Conservation (phyloP, 2,888 invertebrate genomes). For the Dastarcus helophoroides region DNA sequence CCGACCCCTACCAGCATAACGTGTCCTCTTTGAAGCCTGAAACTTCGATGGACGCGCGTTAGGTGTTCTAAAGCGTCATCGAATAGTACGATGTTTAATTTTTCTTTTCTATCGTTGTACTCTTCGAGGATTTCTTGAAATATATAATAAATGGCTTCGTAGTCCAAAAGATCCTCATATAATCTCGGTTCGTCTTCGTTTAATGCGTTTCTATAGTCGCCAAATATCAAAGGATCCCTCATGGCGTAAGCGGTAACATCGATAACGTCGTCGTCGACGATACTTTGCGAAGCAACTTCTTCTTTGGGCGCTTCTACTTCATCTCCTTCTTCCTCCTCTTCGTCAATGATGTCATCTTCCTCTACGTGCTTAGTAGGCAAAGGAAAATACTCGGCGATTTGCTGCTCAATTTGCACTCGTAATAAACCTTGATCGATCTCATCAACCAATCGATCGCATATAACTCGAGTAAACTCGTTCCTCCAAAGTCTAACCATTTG, state of each 20-base stretch:
- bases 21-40: constrained; percentile 76
- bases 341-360: constrained; percentile 10
- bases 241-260: constrained; percentile 54
- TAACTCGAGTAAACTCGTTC: constrained; percentile 78
- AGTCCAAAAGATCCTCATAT: constrained; percentile 85
- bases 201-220: constrained; percentile 77
- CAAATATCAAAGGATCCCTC: constrained; percentile 75
- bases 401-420: constrained; percentile 45
- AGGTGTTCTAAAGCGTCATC: constrained; percentile 87
- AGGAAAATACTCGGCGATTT: constrained; percentile 49
- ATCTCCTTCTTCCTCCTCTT: constrained; percentile 11
- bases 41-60: constrained; percentile 72
- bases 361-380: constrained; percentile 14
- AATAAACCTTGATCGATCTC: constrained; percentile 54
- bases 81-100: constrained; percentile 75
- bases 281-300: no score
- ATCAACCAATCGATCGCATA: constrained; percentile 75
- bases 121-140: constrained; percentile 86
- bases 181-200: constrained; percentile 67
- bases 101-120: constrained; percentile 63
- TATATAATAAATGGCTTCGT: constrained; percentile 75
- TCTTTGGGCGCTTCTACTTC: constrained; percentile 20
- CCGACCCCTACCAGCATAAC: constrained; percentile 79
- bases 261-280: constrained; percentile 34
- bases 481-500: constrained; percentile 80